Conservation (phyloP, 2,888 invertebrate genomes). For the Agrilus biguttatus region DNA sequence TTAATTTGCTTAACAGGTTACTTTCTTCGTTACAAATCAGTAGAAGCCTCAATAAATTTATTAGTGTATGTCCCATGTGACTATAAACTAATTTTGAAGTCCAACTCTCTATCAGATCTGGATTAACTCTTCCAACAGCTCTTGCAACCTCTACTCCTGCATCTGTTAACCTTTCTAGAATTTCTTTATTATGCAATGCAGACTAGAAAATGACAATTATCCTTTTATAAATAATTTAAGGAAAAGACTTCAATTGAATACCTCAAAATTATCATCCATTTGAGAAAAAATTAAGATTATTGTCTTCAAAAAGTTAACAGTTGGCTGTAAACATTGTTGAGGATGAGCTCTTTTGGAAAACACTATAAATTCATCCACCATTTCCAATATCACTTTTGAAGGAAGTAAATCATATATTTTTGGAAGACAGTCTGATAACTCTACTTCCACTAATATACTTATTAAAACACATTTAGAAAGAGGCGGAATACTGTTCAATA, state of each 20-base stretch:
- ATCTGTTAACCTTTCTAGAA: conserved; percentile 13
- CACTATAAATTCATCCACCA: conserved; percentile 15
- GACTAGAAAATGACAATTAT: neutral
- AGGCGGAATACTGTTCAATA: conserved; percentile 19
- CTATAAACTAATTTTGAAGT: conserved; percentile 15
- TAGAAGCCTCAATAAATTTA: conserved; percentile 20
- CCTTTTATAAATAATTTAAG: neutral
- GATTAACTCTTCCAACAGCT: conserved; percentile 15
- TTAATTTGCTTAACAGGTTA: conserved; percentile 12
- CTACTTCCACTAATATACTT: conserved; percentile 9
- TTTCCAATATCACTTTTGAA: conserved; percentile 5
- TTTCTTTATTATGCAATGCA: conserved; percentile 13
- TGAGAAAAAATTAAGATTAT: conserved; percentile 6
- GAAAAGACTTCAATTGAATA: neutral
- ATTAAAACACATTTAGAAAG: conserved; percentile 22
- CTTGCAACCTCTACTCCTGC: conserved; percentile 15
- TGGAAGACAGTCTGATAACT: conserved; percentile 8
- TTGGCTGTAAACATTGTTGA: conserved; percentile 12
- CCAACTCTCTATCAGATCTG: conserved; percentile 14
- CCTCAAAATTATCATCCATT: conserved; percentile 3
- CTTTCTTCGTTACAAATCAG: conserved; percentile 10
- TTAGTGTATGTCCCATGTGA: conserved; percentile 21
- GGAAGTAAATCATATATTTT: conserved; percentile 6
- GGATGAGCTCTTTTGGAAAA: conserved; percentile 17
- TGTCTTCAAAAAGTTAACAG: conserved; percentile 12